A percentile compares a stretch with the other conserved stretches of the same genome.
Conservation (phyloP, 2,113 vertebrate species). For the Melanotaenia duboulayi region DNA sequence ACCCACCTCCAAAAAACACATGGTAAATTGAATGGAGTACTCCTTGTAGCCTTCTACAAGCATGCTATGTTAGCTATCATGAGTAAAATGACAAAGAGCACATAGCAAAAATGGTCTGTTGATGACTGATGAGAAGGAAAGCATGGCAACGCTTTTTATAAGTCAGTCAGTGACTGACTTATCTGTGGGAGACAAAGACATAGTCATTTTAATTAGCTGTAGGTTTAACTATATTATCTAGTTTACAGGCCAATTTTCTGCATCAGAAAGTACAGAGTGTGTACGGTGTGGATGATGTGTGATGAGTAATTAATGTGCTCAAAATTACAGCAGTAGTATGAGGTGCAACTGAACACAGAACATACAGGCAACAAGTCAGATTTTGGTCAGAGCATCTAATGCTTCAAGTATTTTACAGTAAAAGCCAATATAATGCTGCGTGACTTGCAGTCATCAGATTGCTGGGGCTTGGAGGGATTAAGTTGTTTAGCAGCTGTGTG, state of each 20-base stretch:
- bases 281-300: background rate
- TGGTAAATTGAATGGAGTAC: conserved; percentile 12
- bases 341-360: too few relatives aligned
- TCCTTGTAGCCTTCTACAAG: background rate
- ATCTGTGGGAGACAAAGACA: background rate
- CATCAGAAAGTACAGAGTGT: background rate
- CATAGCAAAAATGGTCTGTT: background rate
- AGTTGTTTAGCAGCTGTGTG: background rate
- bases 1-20: conserved; percentile 10
- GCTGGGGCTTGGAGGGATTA: background rate
- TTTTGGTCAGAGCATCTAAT: background rate
- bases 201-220: background rate
- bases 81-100: conserved; percentile 2
- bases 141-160: conserved; percentile 1
- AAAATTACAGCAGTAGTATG: too few relatives aligned
- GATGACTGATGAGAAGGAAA: conserved; percentile 3
- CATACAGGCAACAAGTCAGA: background rate
- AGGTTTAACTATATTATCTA: background rate
- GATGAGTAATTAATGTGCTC: background rate
- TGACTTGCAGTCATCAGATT: background rate
- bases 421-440: background rate
- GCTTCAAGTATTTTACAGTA: background rate
- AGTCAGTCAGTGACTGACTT: background rate
- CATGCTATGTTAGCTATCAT: background rate
- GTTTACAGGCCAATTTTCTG: background rate